Evolutionary conservation across 92 coral and sea anemone species (phyloP).

Genomic region (Heliopora coerulea): DNA sequence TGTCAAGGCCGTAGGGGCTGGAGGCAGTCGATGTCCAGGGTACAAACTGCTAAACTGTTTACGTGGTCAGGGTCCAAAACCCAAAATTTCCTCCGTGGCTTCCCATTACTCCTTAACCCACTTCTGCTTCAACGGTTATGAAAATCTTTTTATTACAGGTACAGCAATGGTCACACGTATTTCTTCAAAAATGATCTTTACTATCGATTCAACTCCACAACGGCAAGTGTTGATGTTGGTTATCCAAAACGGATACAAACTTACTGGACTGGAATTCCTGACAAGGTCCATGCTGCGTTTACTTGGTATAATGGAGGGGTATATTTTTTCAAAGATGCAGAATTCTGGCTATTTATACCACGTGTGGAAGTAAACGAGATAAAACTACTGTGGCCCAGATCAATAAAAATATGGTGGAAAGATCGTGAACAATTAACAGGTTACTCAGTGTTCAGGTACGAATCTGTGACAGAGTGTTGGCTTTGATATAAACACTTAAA

Average conservation of each 20-base stretch:
- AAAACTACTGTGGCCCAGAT: conserved; percentile 43
- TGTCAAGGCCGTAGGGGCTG: too few species aligned
- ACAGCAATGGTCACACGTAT: conserved; percentile 80
- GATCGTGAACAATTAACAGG: conserved; percentile 19
- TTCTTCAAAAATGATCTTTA: conserved; percentile 82
- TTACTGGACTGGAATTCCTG: conserved; percentile 80
- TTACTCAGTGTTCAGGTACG: conserved; percentile 35
- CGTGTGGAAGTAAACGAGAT: conserved; percentile 47
- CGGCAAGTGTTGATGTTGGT: conserved; percentile 56
- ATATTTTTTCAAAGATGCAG: conserved; percentile 74
- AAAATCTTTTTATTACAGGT: conserved; percentile 38
- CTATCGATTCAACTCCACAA: conserved; percentile 66
- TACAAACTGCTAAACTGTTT: too few species aligned
- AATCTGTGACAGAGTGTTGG: too few species aligned
- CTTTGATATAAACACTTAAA: too few species aligned
- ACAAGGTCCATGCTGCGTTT: conserved; percentile 69
- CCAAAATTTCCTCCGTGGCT: too few species aligned
- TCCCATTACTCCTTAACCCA: too few species aligned
- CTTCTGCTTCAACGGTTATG: not conserved
- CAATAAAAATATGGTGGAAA: conserved; percentile 69
- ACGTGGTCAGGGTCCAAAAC: too few species aligned
- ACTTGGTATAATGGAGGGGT: conserved; percentile 93
- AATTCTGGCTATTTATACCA: conserved; percentile 58
- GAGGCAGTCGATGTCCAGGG: too few species aligned
- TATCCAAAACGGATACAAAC: conserved; percentile 67